A percentile compares a stretch with the other conserved stretches of the same genome.
Conservation (phyloP, 2,113 vertebrate genomes). For the Panthera leo region DNA sequence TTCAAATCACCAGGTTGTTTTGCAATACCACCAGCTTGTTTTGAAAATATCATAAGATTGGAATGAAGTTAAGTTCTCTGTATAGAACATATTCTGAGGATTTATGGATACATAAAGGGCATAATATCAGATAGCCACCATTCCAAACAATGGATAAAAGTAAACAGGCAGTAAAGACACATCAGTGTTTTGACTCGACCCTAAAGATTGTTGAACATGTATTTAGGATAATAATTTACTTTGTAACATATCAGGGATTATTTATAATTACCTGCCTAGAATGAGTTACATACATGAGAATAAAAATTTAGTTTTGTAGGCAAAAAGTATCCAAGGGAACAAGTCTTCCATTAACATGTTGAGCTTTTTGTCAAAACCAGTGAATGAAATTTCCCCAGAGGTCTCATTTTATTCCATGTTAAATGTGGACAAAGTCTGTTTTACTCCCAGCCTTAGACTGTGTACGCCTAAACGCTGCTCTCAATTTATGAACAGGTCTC, state of each 20-base stretch:
- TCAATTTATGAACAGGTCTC: not conserved
- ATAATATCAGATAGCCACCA: not conserved
- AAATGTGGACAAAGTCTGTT: constrained; percentile 11
- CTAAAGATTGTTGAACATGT: constrained; percentile 29
- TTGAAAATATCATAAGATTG: not conserved
- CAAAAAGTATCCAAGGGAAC: not conserved
- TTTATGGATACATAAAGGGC: not conserved
- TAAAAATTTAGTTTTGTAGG: constrained; percentile 34
- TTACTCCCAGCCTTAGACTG: not conserved
- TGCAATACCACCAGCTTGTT: not conserved
- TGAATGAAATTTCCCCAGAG: not conserved
- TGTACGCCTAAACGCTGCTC: not conserved
- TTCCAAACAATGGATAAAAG: constrained; percentile 18
- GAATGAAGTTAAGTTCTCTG: not conserved
- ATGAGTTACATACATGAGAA: not conserved
- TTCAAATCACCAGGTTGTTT: not conserved
- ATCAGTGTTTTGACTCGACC: constrained; percentile 11
- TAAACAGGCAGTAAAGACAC: constrained; percentile 38
- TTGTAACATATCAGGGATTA: not conserved
- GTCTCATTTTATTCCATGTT: constrained; percentile 9
- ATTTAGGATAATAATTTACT: not conserved
- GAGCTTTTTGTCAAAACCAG: not conserved
- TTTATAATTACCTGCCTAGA: constrained; percentile 45
- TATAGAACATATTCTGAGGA: not conserved
- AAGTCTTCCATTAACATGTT: not conserved